Base-by-base conservation (phyloP, 2,888 invertebrate species). In the Troilus luridus region DNA sequence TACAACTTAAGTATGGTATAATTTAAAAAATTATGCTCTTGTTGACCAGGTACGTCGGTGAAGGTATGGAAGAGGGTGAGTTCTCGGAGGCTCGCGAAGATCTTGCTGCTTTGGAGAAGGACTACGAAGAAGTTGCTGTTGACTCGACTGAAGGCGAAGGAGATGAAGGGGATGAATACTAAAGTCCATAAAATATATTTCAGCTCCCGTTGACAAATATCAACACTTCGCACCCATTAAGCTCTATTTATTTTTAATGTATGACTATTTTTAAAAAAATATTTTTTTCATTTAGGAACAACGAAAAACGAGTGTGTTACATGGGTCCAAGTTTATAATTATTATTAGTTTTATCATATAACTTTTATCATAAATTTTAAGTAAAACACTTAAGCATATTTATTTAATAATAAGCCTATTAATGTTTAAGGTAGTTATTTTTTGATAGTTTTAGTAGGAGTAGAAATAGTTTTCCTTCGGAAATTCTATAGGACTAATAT, bases 111-210 rank as follows among this genome's bases (percentile, higher is more conserved):
- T 95, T 97, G 92, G 97, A 97, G 95, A 97, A 97, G 95, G 97
- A 97, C 95, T 97, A 97, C 95, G 97, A 97, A 95, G 97, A 97
- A 94, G 97, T 97, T 94, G 97, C 97, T 94, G 97, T 97, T 96
- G 97, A 97, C 95, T 97, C 97, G 93, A 96, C 96, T 92, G 97
- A 97, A 94, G 97, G 96, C 90, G 97, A 97, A 94, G 97, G 96
- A 93, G 97, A 97, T 94, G 97, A 96, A 93, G 97, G 96, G 93
- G 97, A 97, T 94, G 97, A 97, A 95, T 97, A 96, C 94, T 97
- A 90, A 90, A 21, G 24, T 24, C 12, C 0, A 0, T 54, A 54
- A 62, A 89, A 19, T 41, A 1, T 19, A 14, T 1, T 24, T 17
- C 54, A 89, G 54, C 89, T 89, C 89, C 62, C 62, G 64, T n/a